Evolutionary conservation across 2,113 vertebrate species (phyloP), one percentile per base, ranked within the genome.

Genomic region (Baryphthengus martii): DNA sequence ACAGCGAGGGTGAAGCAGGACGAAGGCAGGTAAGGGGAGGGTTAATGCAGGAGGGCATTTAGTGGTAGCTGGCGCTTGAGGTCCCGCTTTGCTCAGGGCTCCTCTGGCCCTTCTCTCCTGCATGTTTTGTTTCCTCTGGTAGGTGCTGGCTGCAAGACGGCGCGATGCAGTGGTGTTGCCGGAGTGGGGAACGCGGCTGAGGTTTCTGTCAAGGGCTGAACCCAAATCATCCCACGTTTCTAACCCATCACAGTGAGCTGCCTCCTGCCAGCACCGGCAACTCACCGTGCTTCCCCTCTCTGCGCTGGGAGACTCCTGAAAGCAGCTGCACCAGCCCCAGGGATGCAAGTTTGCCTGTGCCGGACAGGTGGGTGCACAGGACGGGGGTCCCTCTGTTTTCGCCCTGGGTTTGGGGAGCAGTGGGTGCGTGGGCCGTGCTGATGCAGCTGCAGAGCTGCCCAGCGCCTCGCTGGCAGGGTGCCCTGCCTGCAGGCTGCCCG

Each of bases 31-130:
- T 25, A 25, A 24, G n/a, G 62, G 40, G 7, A 61, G 14, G 61
- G 11, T 53, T 74, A 11, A 4, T 53, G 33, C 37, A 44, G 50
- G 59, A 66, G 19, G 18, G 8, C 0, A 1, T 65, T 85, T 50
- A 0, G 4, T 40, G 42, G 19, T 37, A 45, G 37, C 44, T 3
- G 2, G 17, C 19, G 13, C n/a, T 74, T 1, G 0, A n/a, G 20
- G 39, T 49, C 31, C 55, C 29, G 40, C 42, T 49, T 62, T 75
- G 53, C 45, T 28, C 59, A 53, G 50, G 29, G 39, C n/a, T 85
- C n/a, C 39, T 39, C 11, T 74, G 45, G 33, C 28, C 39, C 58
- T 44, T 45, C 18, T 78, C 4, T 44, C 19, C 37, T 58, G 26
- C 74, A 65, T 21, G 11, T 39, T 31, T 44, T 85, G 12, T 25